Percentiles rank a stretch among this genome's conserved stretches.
phyloP scores from a whole-genome alignment of 2,888 invertebrate genomes.

The Galerucella pusilla region DNA sequence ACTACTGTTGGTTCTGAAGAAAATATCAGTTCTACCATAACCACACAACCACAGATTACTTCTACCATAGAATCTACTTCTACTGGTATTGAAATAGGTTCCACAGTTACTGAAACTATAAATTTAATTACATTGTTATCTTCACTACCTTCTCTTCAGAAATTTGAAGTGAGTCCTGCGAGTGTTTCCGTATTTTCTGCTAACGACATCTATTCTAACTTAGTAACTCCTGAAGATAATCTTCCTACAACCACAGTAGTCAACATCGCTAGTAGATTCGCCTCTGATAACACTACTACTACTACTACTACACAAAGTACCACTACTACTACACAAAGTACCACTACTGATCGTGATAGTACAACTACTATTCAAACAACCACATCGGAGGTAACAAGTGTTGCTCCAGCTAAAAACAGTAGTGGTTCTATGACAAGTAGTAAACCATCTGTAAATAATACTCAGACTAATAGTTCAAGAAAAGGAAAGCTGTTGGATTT shows the following conservation, averaged over 20 bases:
- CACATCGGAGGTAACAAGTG: conserved; percentile 23
- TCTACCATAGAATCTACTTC: conserved; percentile 29
- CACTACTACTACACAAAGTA: conserved; percentile 46
- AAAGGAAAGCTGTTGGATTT: conserved; percentile 55
- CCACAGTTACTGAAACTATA: conserved; percentile 62
- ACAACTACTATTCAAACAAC: conserved; percentile 23
- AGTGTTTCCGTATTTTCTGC: conserved; percentile 62
- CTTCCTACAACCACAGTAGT: conserved; percentile 64
- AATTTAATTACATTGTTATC: conserved; percentile 51
- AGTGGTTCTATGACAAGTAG: conserved; percentile 33
- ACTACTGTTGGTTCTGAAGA: conserved; percentile 1
- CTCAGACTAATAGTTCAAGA: conserved; percentile 46
- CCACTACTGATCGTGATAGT: conserved; percentile 39
- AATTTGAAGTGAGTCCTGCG: conserved; percentile 63
- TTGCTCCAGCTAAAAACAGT: conserved; percentile 6
- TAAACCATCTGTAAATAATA: conserved; percentile 38
- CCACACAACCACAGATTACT: conserved; percentile 1
- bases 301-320: conserved; percentile 55
- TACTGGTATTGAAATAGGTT: conserved; percentile 65
- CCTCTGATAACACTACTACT: conserved; percentile 54
- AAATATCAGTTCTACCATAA: conserved; percentile 20
- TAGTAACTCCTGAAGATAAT: conserved; percentile 68
- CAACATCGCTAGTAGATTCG: conserved; percentile 67
- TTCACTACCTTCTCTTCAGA: conserved; percentile 54
- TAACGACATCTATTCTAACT: conserved; percentile 60